Percentiles rank a stretch among this genome's conserved stretches.
These are phyloP conservation scores for Excalfactoria chinensis DNA, from an alignment of 2,113 vertebrate genomes.

Conservation along the genomic window DNA sequence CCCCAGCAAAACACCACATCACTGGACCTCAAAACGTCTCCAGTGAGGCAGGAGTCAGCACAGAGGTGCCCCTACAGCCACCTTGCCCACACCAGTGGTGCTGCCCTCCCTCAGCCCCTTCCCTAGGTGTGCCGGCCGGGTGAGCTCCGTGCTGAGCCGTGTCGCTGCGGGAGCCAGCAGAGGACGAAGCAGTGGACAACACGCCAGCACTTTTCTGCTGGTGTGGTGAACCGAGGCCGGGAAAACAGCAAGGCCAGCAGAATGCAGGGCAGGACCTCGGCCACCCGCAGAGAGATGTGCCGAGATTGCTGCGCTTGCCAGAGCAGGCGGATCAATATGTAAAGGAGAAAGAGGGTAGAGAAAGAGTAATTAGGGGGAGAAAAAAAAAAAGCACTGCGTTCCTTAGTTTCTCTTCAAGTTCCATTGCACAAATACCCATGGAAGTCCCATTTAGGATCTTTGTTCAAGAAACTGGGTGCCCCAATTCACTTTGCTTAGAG, in stretches of 20 bases:
- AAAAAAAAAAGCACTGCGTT: neutral
- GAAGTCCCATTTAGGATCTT: neutral
- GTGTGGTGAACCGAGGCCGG: fast-evolving
- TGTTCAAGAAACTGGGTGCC: neutral
- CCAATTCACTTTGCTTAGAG: neutral
- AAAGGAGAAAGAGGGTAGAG: slow-evolving; percentile 40
- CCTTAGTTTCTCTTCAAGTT: neutral
- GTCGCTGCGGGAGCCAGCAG: neutral
- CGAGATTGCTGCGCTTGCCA: neutral
- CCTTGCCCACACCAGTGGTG: neutral
- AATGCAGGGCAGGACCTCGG: slow-evolving; percentile 29
- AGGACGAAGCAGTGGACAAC: fast-evolving
- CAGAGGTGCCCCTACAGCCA: neutral
- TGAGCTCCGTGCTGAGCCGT: neutral
- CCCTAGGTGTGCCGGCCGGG: fast-evolving
- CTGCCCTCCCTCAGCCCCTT: neutral
- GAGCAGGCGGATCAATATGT: neutral
- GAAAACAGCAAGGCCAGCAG: slow-evolving; percentile 44
- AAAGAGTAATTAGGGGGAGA: neutral
- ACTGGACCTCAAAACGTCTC: too few relatives aligned
- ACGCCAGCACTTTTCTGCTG: neutral
- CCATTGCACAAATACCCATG: neutral
- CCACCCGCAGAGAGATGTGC: neutral
- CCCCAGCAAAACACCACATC: neutral
- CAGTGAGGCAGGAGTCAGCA: neutral